Conservation (phyloP, 2,888 invertebrate genomes). For the Cerastoderma edule region DNA sequence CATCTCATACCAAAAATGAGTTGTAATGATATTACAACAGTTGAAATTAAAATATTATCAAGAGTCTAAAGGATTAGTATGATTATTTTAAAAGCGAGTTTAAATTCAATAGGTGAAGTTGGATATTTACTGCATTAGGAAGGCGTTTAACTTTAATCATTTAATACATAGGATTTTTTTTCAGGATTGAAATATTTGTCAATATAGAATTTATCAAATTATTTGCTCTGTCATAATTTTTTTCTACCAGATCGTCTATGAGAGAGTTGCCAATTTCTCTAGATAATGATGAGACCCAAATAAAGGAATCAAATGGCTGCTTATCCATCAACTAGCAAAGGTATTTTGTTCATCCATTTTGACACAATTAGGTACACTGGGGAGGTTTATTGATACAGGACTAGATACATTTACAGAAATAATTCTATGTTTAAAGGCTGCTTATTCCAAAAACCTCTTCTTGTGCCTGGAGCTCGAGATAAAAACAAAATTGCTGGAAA, state of each 20-base stretch:
- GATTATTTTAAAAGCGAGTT: no score
- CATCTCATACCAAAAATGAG: no score
- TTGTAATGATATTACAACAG: no score
- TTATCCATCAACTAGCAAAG: conserved; percentile 12
- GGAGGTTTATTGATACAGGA: neutral
- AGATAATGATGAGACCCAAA: neutral
- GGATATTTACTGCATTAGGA: no score
- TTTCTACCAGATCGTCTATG: neutral
- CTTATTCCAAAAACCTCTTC: no score
- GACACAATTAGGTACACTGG: neutral
- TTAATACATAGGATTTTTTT: neutral
- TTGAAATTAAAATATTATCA: no score
- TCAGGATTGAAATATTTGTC: neutral
- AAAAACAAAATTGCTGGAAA: no score
- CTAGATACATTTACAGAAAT: neutral
- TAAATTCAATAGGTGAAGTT: no score
- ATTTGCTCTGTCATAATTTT: neutral
- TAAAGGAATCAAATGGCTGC: neutral
- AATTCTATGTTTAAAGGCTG: neutral
- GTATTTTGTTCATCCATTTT: neutral
- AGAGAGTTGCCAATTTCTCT: no score
- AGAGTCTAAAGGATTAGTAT: no score
- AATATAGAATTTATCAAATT: neutral
- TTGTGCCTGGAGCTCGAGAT: no score
- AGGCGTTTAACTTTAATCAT: neutral